Conservation (phyloP, 1,140 invertebrate species). For the Pseudachorutes palmiensis region DNA sequence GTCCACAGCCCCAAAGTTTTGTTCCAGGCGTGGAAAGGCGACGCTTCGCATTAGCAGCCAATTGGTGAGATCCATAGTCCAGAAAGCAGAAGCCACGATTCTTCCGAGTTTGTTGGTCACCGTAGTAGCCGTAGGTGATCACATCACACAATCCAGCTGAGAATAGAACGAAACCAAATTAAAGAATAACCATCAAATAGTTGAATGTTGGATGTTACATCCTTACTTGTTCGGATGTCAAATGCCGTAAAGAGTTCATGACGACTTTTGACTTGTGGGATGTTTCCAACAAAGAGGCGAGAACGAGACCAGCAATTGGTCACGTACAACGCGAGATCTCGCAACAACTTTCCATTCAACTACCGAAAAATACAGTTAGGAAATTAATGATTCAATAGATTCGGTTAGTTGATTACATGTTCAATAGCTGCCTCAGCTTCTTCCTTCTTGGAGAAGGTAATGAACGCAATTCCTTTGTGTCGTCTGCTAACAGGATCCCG, state of each 20-base stretch:
- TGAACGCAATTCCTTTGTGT: slow-evolving; percentile 97
- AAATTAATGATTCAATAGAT: background rate
- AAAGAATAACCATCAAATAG: no score
- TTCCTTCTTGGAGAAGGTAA: slow-evolving; percentile 88
- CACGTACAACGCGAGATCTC: slow-evolving; percentile 98
- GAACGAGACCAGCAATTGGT: slow-evolving; percentile 99
- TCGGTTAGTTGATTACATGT: slow-evolving; percentile 61
- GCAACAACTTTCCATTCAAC: slow-evolving; percentile 92
- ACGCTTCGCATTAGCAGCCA: slow-evolving; percentile 92
- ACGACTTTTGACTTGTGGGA: slow-evolving; percentile 98
- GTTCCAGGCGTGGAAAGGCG: slow-evolving; percentile 92
- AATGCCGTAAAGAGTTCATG: slow-evolving; percentile 99
- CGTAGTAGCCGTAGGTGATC: slow-evolving; percentile 98
- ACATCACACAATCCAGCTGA: slow-evolving; percentile 94
- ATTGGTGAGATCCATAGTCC: slow-evolving; percentile 97
- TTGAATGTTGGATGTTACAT: slow-evolving; percentile 28
- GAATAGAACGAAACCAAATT: no score
- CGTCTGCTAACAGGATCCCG: slow-evolving; percentile 97
- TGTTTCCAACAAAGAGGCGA: slow-evolving; percentile 99
- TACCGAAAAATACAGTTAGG: slow-evolving; percentile 50
- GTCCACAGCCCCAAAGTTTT: slow-evolving; percentile 52
- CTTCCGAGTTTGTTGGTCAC: slow-evolving; percentile 96
- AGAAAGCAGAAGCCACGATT: slow-evolving; percentile 99
- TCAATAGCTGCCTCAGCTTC: slow-evolving; percentile 86
- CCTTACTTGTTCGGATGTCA: slow-evolving; percentile 98